Conservation (phyloP, 1,140 invertebrate species). For the Drosophila bocki region DNA sequence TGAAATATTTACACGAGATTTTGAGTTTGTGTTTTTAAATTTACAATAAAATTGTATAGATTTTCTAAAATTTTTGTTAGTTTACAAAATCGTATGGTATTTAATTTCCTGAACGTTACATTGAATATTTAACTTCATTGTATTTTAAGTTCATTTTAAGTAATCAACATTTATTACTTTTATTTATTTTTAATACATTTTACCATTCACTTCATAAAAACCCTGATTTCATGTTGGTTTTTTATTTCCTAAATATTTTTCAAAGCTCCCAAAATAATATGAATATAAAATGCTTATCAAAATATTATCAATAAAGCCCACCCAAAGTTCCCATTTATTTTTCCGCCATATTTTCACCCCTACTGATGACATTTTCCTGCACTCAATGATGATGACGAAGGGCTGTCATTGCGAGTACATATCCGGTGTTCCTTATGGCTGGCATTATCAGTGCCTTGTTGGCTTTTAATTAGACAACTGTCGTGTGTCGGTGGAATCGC, state of each 20-base stretch:
- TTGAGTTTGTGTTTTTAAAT: too few species aligned
- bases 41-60: too few species aligned
- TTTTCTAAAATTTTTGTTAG: too few species aligned
- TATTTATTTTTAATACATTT: neutral
- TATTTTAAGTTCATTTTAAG: neutral
- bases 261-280: neutral
- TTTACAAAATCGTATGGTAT: too few species aligned
- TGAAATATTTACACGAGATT: neutral
- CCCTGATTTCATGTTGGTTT: too few species aligned
- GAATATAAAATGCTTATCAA: neutral
- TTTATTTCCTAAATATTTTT: too few species aligned
- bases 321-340: neutral
- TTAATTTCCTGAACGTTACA: too few species aligned
- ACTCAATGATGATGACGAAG: slow-evolving; percentile 29
- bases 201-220: too few species aligned
- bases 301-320: neutral
- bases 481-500: slow-evolving; percentile 25
- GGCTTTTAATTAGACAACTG: slow-evolving; percentile 71
- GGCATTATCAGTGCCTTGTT: slow-evolving; percentile 52
- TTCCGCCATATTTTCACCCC: neutral
- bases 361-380: slow-evolving; percentile 26
- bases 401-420: slow-evolving; percentile 15
- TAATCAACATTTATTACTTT: too few species aligned
- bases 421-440: slow-evolving; percentile 48
- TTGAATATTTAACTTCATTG: neutral